Percentiles rank a stretch among this genome's conserved stretches.
Evolutionary conservation across 2,888 invertebrate genomes (phyloP).

Genomic region (Autographa gamma): DNA sequence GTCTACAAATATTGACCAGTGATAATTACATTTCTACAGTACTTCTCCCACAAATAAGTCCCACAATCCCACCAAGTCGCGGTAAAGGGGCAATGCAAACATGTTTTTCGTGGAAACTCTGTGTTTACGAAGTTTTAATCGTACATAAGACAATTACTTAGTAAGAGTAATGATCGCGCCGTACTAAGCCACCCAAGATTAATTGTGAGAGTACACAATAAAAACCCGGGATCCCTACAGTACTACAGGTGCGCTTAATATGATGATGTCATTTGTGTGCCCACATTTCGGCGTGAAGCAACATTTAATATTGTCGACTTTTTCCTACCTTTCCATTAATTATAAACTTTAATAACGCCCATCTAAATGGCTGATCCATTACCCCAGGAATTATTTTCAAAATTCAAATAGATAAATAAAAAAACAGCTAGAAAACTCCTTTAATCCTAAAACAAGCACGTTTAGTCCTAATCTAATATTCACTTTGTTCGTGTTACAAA

Average conservation of each 20-base stretch:
- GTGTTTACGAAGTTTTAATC: slow-evolving; percentile 49
- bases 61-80: not conserved
- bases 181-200: slow-evolving; percentile 52
- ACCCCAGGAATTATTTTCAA: not conserved
- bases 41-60: not conserved
- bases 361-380: not conserved
- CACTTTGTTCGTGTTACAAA: not conserved
- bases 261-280: slow-evolving; percentile 29
- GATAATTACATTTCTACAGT: not conserved
- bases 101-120: slow-evolving; percentile 28
- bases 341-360: too few relatives aligned
- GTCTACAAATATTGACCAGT: not conserved
- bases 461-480: not conserved
- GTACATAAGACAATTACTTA: slow-evolving; percentile 57
- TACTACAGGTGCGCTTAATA: slow-evolving; percentile 52
- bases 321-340: too few relatives aligned
- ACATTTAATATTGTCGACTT: not conserved
- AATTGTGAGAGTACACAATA: slow-evolving; percentile 52
- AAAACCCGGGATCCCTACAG: slow-evolving; percentile 41
- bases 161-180: slow-evolving; percentile 54
- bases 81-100: slow-evolving; percentile 1
- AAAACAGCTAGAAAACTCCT: not conserved
- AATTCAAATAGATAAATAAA: not conserved
- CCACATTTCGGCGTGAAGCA: not conserved
- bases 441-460: not conserved